Evolutionary conservation across 1,140 invertebrate genomes (phyloP).

Genomic region (Drosophila lowei): DNA sequence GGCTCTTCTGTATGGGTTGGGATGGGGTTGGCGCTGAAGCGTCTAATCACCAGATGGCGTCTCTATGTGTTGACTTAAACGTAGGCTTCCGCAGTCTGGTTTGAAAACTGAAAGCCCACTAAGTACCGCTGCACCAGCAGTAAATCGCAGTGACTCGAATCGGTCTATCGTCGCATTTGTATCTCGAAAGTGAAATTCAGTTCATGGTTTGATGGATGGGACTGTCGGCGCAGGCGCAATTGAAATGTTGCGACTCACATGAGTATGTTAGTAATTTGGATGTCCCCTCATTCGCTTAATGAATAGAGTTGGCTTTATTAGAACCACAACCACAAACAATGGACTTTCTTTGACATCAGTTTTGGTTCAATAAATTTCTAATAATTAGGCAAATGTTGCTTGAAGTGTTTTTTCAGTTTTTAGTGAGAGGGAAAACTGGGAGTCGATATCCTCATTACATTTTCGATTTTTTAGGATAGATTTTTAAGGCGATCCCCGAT

Average conservation of each 20-base stretch:
- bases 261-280: conserved; percentile 28
- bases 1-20: not conserved
- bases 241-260: conserved; percentile 46
- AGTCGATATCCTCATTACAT: too few relatives aligned
- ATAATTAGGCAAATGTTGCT: too few relatives aligned
- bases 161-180: conserved; percentile 40
- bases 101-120: conserved; percentile 58
- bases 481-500: too few relatives aligned
- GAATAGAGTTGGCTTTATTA: too few relatives aligned
- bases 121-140: conserved; percentile 27
- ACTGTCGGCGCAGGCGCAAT: conserved; percentile 22
- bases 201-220: conserved; percentile 51
- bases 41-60: conserved; percentile 46
- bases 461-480: too few relatives aligned
- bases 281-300: too few relatives aligned
- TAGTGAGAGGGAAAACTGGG: too few relatives aligned
- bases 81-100: conserved; percentile 58
- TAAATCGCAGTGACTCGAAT: conserved; percentile 5
- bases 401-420: too few relatives aligned
- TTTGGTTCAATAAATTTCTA: too few relatives aligned
- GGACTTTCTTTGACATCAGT: too few relatives aligned
- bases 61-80: conserved; percentile 41
- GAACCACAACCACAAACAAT: too few relatives aligned
- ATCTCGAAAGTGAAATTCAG: conserved; percentile 55
- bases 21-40: conserved; percentile 41